Evolutionary conservation across 1,140 invertebrate genomes (phyloP), one percentile per base, ranked within the genome.

Genomic region (Drosophila neocordata): DNA sequence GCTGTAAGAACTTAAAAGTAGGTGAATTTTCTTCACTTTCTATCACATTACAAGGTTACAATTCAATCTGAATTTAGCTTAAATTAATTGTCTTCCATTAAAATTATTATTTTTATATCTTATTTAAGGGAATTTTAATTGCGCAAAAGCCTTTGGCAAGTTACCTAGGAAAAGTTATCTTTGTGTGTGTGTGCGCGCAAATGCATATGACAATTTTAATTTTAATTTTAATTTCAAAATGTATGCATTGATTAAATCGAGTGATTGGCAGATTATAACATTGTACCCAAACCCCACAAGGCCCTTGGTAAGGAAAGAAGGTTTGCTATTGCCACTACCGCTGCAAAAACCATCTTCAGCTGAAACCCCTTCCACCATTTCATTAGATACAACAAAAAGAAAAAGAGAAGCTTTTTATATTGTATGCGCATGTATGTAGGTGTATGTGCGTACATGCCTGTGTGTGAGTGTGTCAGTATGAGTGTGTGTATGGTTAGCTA

Each of bases 401-500:
- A 24, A 4, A 24, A 24, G 22, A 24, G 27, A 31, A 31, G 41
- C 41, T 48, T 48, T 48, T 48, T 20, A 48, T 48, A 48, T 48
- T 44, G 41, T 44, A 8, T 48, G 41, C 18, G 41, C 18, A 15
- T n/a, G 37, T 31, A 31, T 6, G 27, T 44, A 15, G 1, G 41
- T 48, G 41, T 48, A 15, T 20, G 8, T 48, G 15, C 13, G 37
- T 13, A n/a, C n/a, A 3, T 31, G 1, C 27, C 12, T 38, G 12
- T 48, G 41, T 48, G 8, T 20, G 41, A 8, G 41, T 18, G 13
- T 15, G 41, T 44, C 13, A 4, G 41, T 13, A 7, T 4, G 24
- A 2, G 24, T 24, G 24, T 24, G 4, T 70, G 77, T 60, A 61
- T 51, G 35, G 65, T 51, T 48, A 73, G 51, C 62, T 68, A 55